Base-by-base conservation (phyloP, 2,888 invertebrate genomes). In the Troides helena region DNA sequence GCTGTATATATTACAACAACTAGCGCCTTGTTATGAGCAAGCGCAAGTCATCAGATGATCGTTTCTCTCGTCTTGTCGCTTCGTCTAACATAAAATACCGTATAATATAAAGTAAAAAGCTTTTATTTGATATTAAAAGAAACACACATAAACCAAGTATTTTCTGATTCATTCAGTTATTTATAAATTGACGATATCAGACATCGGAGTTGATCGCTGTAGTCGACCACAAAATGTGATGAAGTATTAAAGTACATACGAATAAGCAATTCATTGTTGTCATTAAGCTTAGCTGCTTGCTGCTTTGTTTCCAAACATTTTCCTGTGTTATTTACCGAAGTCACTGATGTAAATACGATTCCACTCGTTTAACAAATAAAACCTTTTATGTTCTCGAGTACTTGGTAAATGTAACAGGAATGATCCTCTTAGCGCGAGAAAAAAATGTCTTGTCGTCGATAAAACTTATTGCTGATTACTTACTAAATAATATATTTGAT, bases 301-400 rank as follows among this genome's bases (percentile, higher is more conserved):
- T 46, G 46, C 36, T 62, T 56, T 70, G 63, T 67, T 46, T 21
- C 62, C 50, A 60, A 66, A 69, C 66, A 66, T 58, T 70, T 63
- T 70, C 63, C 62, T 70, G 66, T 63, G 21, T 67, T 67, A 63
- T 67, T 62, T 43, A 66, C n/a, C 66, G 53, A 67, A 14, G 66
- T 63, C 59, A 63, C n/a, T 30, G 59, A 67, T 60, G 63, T 67
- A 66, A 67, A 70, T 70, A 70, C 66, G 53, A 63, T 63, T 62
- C 65, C 53, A 59, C 62, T 59, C 62, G 59, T 66, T 70, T 60
- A 63, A 66, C 70, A 67, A 70, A 70, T 70, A 70, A 70, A 67
- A 67, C 70, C 70, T 70, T 46, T 67, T 70, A 63, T 67, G 43
- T 67, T 60, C 46, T 62, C 43, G 63, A 63, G 62, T 53, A 30